phyloP scores from a whole-genome alignment of 2,888 invertebrate genomes.

The Rotaria sp. region DNA sequence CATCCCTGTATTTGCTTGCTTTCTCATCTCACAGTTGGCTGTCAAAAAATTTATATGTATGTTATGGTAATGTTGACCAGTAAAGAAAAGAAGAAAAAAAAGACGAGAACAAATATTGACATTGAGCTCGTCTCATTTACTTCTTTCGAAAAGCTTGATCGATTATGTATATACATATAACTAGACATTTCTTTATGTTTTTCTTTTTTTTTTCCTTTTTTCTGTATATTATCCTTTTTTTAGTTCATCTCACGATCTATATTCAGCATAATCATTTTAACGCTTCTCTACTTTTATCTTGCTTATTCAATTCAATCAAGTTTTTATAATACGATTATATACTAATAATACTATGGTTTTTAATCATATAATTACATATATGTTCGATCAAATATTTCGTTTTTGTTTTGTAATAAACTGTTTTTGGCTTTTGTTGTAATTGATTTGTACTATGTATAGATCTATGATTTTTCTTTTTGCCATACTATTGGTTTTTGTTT shows the following conservation, averaged over 20 bases:
- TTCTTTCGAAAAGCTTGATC: not conserved
- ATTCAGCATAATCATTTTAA: conserved; percentile 16
- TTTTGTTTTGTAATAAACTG: not conserved
- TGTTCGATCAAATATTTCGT: not conserved
- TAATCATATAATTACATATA: not conserved
- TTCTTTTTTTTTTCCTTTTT: not conserved
- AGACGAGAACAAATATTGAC: conserved; percentile 19
- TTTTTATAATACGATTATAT: not conserved
- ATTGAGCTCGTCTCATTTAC: not conserved
- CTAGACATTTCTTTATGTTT: not conserved
- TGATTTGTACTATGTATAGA: not conserved
- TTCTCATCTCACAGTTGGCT: conserved; percentile 25
- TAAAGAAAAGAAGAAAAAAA: not conserved
- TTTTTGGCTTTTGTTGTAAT: not conserved
- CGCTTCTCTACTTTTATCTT: not conserved
- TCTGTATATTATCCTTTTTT: not conserved
- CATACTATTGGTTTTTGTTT: too few relatives aligned
- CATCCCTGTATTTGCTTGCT: conserved; percentile 8
- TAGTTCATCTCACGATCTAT: conserved; percentile 26
- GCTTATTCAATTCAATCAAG: not conserved
- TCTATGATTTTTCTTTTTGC: not conserved
- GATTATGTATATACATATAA: not conserved
- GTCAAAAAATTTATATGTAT: conserved; percentile 11
- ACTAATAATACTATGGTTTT: not conserved
- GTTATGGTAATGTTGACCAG: conserved; percentile 19